These are phyloP conservation scores for Scomber japonicus DNA, from an alignment of 2,113 vertebrate genomes.

Conservation along the genomic window DNA sequence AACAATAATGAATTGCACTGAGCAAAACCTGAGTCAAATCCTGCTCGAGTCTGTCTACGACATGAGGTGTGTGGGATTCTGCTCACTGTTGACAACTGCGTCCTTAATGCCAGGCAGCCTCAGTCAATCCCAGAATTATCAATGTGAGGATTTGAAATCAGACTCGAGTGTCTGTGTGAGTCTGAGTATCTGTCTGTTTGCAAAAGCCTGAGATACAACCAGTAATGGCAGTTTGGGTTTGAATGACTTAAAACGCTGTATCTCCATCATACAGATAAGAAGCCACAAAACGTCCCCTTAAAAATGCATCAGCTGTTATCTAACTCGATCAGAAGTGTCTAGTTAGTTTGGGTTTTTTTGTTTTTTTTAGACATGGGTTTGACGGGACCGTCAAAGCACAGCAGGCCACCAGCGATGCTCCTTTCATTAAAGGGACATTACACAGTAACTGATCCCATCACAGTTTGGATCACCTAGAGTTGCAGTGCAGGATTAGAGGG, in stretches of 20 bases:
- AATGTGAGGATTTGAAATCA: constrained; percentile 44
- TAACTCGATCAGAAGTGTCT: constrained; percentile 15
- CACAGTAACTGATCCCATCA: constrained; percentile 57
- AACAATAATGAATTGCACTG: constrained; percentile 71
- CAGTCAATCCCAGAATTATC: constrained; percentile 58
- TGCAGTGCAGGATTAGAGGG: constrained; percentile 50
- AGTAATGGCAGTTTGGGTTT: constrained; percentile 73
- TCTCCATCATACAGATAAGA: constrained; percentile 37
- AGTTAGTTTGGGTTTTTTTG: neutral
- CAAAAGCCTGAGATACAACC: constrained; percentile 76
- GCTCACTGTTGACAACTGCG: constrained; percentile 50
- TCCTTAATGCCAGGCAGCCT: constrained; percentile 52
- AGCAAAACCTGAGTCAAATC: constrained; percentile 82
- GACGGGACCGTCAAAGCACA: constrained; percentile 71
- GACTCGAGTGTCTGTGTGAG: constrained; percentile 18
- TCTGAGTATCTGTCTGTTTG: constrained; percentile 44
- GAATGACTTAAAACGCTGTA: constrained; percentile 45
- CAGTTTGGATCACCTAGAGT: constrained; percentile 49
- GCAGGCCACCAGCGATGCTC: constrained; percentile 66
- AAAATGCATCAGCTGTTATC: constrained; percentile 39
- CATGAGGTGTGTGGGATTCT: constrained; percentile 58
- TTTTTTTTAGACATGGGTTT: constrained; percentile 20
- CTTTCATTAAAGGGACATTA: constrained; percentile 64
- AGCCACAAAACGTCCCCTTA: constrained; percentile 28
- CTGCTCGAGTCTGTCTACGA: constrained; percentile 44